Evolutionary conservation across 1,140 invertebrate genomes (phyloP).

Genomic region (Drosophila tristis): DNA sequence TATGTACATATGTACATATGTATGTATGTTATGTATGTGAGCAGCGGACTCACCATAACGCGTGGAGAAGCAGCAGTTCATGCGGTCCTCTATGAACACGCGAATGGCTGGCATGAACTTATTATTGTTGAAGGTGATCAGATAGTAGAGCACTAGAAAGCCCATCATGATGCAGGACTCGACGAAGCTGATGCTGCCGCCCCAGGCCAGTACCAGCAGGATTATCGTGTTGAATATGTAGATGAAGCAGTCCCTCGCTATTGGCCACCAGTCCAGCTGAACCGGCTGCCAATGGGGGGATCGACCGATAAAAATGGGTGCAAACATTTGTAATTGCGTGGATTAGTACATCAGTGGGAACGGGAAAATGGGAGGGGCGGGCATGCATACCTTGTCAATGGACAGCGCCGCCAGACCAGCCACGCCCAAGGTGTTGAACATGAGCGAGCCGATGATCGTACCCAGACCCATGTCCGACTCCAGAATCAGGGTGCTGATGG

Average conservation of each 20-base stretch:
- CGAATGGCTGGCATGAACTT: conserved; percentile 83
- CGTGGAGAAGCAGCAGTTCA: conserved; percentile 81
- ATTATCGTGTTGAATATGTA: conserved; percentile 91
- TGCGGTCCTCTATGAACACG: conserved; percentile 79
- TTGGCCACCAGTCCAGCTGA: conserved; percentile 92
- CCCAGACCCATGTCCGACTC: conserved; percentile 91
- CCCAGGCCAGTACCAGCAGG: conserved; percentile 91
- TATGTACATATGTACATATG: neutral
- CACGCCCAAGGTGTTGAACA: conserved; percentile 95
- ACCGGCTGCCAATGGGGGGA: conserved; percentile 87
- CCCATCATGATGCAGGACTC: conserved; percentile 89
- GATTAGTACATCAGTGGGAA: no score
- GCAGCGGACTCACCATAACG: conserved; percentile 63
- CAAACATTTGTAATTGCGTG: no score
- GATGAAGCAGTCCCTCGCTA: conserved; percentile 92
- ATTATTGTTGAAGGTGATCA: conserved; percentile 87
- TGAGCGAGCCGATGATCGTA: conserved; percentile 93
- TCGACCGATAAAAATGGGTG: neutral
- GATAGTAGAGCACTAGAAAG: conserved; percentile 89
- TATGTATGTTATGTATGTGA: no score
- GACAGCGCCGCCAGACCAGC: conserved; percentile 92
- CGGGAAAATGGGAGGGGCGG: no score
- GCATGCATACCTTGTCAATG: conserved; percentile 87
- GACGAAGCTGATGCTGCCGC: conserved; percentile 91
- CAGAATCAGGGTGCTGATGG: conserved; percentile 92